phyloP scores from a whole-genome alignment of 2,797 vertebrate genomes.

The Hydrocynus forskahlii region DNA sequence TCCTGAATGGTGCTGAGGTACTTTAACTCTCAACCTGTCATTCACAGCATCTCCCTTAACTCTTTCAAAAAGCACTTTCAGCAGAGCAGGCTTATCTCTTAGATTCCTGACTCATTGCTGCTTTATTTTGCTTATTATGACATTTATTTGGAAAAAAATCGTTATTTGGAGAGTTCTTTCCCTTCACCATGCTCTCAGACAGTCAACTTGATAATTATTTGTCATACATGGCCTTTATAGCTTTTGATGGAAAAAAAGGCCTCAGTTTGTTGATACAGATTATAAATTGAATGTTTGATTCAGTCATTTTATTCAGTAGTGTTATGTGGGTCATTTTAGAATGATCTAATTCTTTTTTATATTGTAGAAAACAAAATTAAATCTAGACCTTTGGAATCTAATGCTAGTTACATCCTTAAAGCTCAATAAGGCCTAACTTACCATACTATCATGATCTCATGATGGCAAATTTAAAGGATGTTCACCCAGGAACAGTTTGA shows the following conservation, averaged over 20 bases:
- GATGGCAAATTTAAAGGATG: not conserved
- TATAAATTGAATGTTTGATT: too few species aligned
- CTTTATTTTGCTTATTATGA: not conserved
- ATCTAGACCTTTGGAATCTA: too few species aligned
- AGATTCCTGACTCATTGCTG: not conserved
- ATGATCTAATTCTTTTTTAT: too few species aligned
- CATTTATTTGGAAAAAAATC: not conserved
- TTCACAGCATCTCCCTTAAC: not conserved
- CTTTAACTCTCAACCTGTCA: constrained; percentile 21
- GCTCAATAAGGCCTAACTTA: not conserved
- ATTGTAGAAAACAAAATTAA: too few species aligned
- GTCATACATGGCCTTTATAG: too few species aligned
- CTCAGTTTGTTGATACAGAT: too few species aligned
- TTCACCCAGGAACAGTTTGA: too few species aligned
- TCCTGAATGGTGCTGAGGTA: constrained; percentile 19
- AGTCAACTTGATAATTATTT: not conserved
- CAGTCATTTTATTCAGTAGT: too few species aligned
- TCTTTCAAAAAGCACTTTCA: not conserved
- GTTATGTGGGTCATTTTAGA: too few species aligned
- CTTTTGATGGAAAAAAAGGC: too few species aligned
- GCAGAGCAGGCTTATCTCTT: not conserved
- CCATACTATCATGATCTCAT: not conserved
- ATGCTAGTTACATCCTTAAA: too few species aligned
- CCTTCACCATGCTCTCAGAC: not conserved
- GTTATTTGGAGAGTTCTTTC: not conserved